phyloP scores from a whole-genome alignment of 2,888 invertebrate genomes.

The Cyaniris semiargus region DNA sequence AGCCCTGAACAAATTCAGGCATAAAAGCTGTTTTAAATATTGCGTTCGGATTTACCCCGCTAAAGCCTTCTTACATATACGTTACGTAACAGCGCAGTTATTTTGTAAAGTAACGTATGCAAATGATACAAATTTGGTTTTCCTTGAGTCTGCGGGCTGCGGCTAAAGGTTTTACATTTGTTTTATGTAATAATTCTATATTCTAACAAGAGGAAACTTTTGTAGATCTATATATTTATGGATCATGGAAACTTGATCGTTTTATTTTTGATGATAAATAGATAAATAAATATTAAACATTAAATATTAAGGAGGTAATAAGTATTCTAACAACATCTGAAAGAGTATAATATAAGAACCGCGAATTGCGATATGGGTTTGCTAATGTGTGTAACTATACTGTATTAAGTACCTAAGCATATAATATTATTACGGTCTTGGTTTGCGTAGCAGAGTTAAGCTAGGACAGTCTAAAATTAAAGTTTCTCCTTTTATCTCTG shows the following conservation, averaged over 20 bases:
- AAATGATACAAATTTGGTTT: conserved; percentile 29
- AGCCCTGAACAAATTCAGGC: conserved; percentile 60
- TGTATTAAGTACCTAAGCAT: too few species aligned
- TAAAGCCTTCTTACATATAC: conserved; percentile 63
- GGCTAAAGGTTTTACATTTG: conserved; percentile 7
- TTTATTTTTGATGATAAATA: too few species aligned
- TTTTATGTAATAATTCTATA: conserved; percentile 13
- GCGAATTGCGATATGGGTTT: too few species aligned
- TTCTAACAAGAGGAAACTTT: neutral
- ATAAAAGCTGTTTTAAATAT: conserved; percentile 75
- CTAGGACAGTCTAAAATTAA: too few species aligned
- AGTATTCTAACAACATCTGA: too few species aligned
- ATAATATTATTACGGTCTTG: neutral
- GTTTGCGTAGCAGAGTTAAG: neutral
- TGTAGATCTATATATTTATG: neutral
- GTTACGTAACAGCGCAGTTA: conserved; percentile 55
- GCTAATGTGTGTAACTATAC: too few species aligned
- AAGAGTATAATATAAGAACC: too few species aligned
- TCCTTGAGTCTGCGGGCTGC: neutral
- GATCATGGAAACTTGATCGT: neutral
- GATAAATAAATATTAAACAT: too few species aligned
- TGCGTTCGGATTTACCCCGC: conserved; percentile 65
- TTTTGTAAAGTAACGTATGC: conserved; percentile 32
- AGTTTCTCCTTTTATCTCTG: neutral
- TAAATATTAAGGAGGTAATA: too few species aligned